Base-by-base conservation (phyloP, 2,113 vertebrate species). In the Carassius gibelio region DNA sequence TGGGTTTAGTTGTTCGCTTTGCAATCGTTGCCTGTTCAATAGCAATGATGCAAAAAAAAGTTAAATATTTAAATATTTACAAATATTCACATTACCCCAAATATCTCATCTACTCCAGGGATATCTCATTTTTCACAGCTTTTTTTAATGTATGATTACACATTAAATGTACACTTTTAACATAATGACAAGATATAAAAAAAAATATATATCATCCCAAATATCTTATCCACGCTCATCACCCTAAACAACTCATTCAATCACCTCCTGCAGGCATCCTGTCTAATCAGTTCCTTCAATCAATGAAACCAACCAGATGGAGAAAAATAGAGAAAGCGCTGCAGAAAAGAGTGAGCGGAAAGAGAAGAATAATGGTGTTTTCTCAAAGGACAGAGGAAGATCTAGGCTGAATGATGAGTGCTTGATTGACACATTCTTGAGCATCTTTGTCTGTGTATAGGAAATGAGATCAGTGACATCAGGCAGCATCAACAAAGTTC, bases 391-490 rank as follows among this genome's bases (percentile, higher is more conserved):
- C 9, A 48, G 42, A 55, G 9, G 6, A 11, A 55, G 26, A 68
- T 82, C 48, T 30, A 50, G 80, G 3, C 64, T 52, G 80, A 17
- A 81, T 48, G 80, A 82, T 82, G 64, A 38, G 17, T 38, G n/a
- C 61, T 82, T 82, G 80, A 82, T 69, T 68, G 80, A 55, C 80
- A 82, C 64, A 71, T 82, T 82, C 80, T 55, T 50, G 48, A 52
- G 30, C 19, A 48, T 82, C 48, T 50, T 10, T 52, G 62, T 68
- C 23, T 55, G 80, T 69, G 66, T n/a, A 52, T 23, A 52, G 80
- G 62, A 82, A 82, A 82, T 69, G 23, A 82, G 48, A 82, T 26
- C 30, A 23, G 48, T 17, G 15, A 66, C 61, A 81, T 81, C 42
- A 19, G 61, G 78, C 61, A 50, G 42, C 80, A 71, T 71, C 17